Percentiles rank a stretch among this genome's conserved stretches.
phyloP scores from a whole-genome alignment of 2,888 invertebrate species.

The Myopa tessellatipennis region DNA sequence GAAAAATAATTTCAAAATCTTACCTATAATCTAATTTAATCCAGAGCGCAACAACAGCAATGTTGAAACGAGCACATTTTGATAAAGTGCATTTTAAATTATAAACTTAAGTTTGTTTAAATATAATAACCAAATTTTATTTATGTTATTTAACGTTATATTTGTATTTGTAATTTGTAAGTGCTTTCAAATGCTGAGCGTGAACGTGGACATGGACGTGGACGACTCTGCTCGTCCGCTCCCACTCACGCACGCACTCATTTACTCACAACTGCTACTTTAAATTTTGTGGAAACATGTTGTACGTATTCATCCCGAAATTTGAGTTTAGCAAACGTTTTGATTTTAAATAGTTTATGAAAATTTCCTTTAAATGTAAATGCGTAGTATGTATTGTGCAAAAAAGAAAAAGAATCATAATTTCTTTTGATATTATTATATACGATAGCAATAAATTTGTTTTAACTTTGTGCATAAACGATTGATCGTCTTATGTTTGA shows the following conservation, averaged over 20 bases:
- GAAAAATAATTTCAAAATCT: not conserved
- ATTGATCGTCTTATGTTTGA: too few relatives aligned
- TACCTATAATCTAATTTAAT: not conserved
- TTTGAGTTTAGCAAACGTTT: slow-evolving; percentile 10
- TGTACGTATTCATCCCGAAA: slow-evolving; percentile 38
- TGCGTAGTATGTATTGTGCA: too few relatives aligned
- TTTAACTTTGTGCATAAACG: too few relatives aligned
- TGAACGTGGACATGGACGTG: not conserved
- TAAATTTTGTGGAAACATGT: slow-evolving; percentile 38
- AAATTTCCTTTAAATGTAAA: slow-evolving; percentile 8
- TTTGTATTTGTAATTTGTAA: slow-evolving; percentile 40
- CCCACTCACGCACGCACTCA: not conserved
- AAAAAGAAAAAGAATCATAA: not conserved
- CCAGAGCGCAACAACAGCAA: slow-evolving; percentile 10
- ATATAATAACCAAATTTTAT: slow-evolving; percentile 33
- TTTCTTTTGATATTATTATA: not conserved
- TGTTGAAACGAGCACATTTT: not conserved
- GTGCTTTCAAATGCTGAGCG: not conserved
- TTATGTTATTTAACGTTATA: slow-evolving; percentile 35
- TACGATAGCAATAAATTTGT: too few relatives aligned
- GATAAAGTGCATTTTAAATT: slow-evolving; percentile 21
- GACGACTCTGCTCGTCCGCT: not conserved
- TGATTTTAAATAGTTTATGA: not conserved
- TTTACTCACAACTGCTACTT: not conserved
- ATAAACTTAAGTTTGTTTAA: slow-evolving; percentile 26